phyloP scores from a whole-genome alignment of 2,888 invertebrate species.

The Hyppa rectilinea region DNA sequence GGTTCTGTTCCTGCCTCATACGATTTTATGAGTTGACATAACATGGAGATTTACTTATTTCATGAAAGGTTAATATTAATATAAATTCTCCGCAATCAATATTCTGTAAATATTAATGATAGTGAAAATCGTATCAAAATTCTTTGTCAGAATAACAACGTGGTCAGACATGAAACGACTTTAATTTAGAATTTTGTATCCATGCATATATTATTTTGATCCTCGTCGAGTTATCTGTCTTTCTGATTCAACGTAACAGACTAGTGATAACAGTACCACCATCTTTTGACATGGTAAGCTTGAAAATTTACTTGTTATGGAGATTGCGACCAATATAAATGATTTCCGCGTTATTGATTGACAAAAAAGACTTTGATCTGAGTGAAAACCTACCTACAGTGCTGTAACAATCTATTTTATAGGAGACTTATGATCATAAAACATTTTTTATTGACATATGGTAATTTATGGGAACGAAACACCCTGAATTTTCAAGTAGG shows the following conservation, averaged over 20 bases:
- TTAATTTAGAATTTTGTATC: not conserved
- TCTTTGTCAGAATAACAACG: no score
- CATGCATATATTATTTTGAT: not conserved
- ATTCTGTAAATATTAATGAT: no score
- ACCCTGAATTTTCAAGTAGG: constrained; percentile 23
- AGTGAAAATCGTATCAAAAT: no score
- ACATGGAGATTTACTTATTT: not conserved
- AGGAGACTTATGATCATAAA: constrained; percentile 30
- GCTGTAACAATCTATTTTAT: constrained; percentile 9
- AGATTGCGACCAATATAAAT: constrained; percentile 8
- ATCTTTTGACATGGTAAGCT: constrained; percentile 24
- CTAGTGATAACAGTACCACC: constrained; percentile 14
- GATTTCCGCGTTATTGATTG: constrained; percentile 34
- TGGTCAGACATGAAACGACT: no score
- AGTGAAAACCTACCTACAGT: not conserved
- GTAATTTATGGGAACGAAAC: constrained; percentile 29
- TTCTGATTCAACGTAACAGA: not conserved
- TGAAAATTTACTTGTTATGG: constrained; percentile 13
- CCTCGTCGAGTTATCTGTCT: not conserved
- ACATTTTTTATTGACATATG: constrained; percentile 50
- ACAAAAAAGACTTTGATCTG: constrained; percentile 19
- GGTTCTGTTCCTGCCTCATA: not conserved
- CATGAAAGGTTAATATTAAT: no score
- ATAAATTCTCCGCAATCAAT: no score
- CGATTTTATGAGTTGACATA: not conserved